Evolutionary conservation across 2,113 vertebrate species (phyloP), one percentile per base, ranked within the genome.

Genomic region (Furnarius figulus): DNA sequence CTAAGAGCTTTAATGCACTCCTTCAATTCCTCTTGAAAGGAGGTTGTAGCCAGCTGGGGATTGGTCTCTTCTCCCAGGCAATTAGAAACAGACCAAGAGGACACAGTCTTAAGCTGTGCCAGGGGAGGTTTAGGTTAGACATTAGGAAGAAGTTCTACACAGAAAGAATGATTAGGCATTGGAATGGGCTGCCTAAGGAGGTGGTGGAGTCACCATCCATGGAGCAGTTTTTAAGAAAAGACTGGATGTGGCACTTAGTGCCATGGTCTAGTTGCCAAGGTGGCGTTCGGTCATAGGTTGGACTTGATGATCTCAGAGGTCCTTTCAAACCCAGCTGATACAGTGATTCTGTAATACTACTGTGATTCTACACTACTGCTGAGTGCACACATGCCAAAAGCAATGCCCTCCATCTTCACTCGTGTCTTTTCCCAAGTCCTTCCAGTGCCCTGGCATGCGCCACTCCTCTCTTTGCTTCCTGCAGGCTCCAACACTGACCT

Each of bases 381-480:
- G 42, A 44, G 14, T 1, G 2, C 39, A 14, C 27, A 37, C 0
- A 0, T 42, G 23, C 24, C 42, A 46, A 31, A 46, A 31, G 47
- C 24, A 40, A 8, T 25, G 24, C 31, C 33, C 14, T 81, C 16
- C 18, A 6, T n/a, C 80, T 39, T 75, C 17, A 13, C 21, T 47
- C 17, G 1, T 0, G 0, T 66, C 18, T 88, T 39, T 62, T 91
- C 37, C 49, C 31, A 65, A 59, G 16, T 12, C 6, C 10, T 85
- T 44, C 33, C 12, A 50, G 31, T 16, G n/a, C 14, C 28, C 15
- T 11, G 14, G 8, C 19, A 22, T 0, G 2, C 11, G 24, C 5
- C 0, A 0, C 10, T 62, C 8, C 4, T 4, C 10, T 0, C 1
- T 1, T 9, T 49, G 9, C 22, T 80, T 90, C 66, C 68, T 2